Evolutionary conservation across 2,113 vertebrate genomes (phyloP), one percentile per base, ranked within the genome.

Genomic region (Coregonus clupeaformis): DNA sequence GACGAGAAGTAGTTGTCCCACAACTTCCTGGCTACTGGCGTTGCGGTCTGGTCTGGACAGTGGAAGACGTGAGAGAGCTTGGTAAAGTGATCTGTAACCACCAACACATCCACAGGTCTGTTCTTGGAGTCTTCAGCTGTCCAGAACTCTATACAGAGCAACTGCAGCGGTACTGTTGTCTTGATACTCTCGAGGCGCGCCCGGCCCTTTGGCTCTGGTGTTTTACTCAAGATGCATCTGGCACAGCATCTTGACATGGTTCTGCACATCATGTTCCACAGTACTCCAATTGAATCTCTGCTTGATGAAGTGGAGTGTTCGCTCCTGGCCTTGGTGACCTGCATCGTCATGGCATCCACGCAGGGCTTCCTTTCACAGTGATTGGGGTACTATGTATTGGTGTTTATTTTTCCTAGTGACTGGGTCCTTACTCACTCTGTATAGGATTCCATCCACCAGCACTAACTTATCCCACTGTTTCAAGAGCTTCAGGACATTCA

Each of bases 61-160:
- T 2, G 14, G 68, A 75, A 79, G 1, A 69, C 62, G 20, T 72
- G 64, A 20, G 64, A 12, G 1, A 69, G n/a, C 12, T 79, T 75
- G 1, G 71, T 74, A 30, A 70, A 75, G 45, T 79, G 67, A 18
- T 75, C 66, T 1, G 72, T 79, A 3, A 75, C 59, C 49, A 70
- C 77, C 25, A 71, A 79, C 6, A 75, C 73, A 16, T 79, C 42
- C 0, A 79, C 59, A 18, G 36, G 5, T 6, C 63, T 52, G 13
- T 42, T 24, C 49, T 57, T 69, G 16, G 36, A 18, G 9, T 79
- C 72, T 36, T 79, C 77, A 7, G 71, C 73, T 11, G 68, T 63
- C 72, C 73, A 70, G 14, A 69, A 79, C 14, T 79, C 66, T 1
- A 71, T 69, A 18, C 70, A 80, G 18, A 80, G 64, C 29, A 77